Base-by-base conservation (phyloP, 2,797 vertebrate genomes). In the Tapera naevia region DNA sequence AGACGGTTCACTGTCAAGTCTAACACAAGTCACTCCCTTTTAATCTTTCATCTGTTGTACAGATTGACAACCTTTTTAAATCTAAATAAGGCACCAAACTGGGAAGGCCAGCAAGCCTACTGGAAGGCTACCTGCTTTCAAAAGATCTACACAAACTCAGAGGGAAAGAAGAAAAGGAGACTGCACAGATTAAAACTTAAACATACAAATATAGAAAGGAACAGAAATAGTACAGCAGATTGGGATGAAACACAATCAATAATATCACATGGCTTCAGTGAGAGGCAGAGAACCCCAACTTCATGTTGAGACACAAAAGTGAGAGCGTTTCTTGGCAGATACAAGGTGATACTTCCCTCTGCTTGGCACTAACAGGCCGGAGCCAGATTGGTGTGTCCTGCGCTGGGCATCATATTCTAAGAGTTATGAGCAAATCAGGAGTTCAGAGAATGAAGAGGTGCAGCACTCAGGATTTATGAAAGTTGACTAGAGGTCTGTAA, bases 391-490 rank as follows among this genome's bases (percentile, higher is more conserved):
- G 51, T 0, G 0, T 24, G 27, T 8, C 39, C 58, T 3, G 66
- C 1, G 27, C 83, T 39, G 46, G 61, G 41, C 45, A 90, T 22
- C 23, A 17, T 0, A 0, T 39, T 9, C 18, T 8, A n/a, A 39
- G 46, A 65, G 69, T 13, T 46, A 37, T 0, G 14, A 50, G 41
- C 62, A 86, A 53, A 54, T 0, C 17, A n/a, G 30, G 19, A 21
- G 32, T 25, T 75, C 30, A 53, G 75, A 76, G 21, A 71, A 58
- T 58, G 56, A 11, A 66, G 33, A 81, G 24, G n/a, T 62, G 30
- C 2, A 39, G 24, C 37, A 78, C 13, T 0, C 2, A 0, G 45
- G 30, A 33, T 39, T 53, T 13, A 37, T 0, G 3, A 46, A 35
- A 22, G 54, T 4, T 54, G 45, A 43, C 53, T 67, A 23, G 3